Base-by-base conservation (phyloP, 2,888 invertebrate species). In the Tholera decimalis region DNA sequence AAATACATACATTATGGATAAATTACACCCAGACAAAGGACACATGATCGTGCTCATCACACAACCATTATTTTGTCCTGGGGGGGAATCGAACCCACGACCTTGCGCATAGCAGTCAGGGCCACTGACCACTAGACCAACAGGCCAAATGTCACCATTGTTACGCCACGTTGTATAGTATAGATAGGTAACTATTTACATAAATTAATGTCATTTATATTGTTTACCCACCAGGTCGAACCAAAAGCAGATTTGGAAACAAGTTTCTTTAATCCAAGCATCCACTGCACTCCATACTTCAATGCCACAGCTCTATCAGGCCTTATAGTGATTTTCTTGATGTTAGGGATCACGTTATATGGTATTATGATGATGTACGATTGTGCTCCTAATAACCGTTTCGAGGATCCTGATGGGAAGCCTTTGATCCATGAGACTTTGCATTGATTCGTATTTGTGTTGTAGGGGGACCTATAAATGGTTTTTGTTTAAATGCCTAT, bases 281-380 rank as follows among this genome's bases (percentile, higher is more conserved):
- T 86, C 0, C 86, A 89, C 62, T 92, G 93, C 49, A 88, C 89
- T 0, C 90, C 90, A 0, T 91, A 88, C 35, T 91, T 91, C 60
- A 90, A 79, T 39, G 56, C 79, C 0, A 75, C 73, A 0, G 89
- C 92, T 0, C 39, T 92, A 0, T 60, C 89, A 0, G 80, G 80
- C 0, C 51, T 93, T 0, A 74, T 91, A 13, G 78, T 92, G 0
- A 53, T 82, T 0, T 65, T 68, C 0, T 35, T 92, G 0, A 84
- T 79, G 5, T 6, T 88, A 0, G 22, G 49, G 0, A 88, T 92
- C 3, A 28, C 87, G 0, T 30, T 71, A 0, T 87, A 80, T 15
- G 93, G 90, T 0, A 2, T 92, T 0, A 2, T 73, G 0, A 58
- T 71, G 0, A 8, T 93, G 2, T 78, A 67, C 13, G 85, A 86